Evolutionary conservation across 2,113 vertebrate genomes (phyloP).

Genomic region (Lepus europaeus): DNA sequence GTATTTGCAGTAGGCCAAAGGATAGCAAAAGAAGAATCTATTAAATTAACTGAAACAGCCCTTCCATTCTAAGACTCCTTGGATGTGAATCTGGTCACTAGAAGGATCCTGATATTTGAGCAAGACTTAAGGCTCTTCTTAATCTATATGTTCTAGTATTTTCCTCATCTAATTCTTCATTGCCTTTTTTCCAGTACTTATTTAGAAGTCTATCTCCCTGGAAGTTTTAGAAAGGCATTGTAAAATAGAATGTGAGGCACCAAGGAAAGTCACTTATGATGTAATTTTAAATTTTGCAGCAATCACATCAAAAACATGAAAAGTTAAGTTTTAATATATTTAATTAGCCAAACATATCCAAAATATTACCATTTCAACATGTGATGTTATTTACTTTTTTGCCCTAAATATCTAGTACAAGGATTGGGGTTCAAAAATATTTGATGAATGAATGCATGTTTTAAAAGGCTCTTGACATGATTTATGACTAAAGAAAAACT

Average conservation of each 20-base stretch:
- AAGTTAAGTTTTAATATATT: conserved; percentile 6
- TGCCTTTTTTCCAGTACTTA: not conserved
- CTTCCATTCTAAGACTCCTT: not conserved
- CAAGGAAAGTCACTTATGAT: not conserved
- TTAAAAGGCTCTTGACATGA: not conserved
- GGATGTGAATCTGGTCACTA: conserved; percentile 3
- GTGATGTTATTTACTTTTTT: not conserved
- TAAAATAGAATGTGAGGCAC: not conserved
- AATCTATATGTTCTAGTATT: not conserved
- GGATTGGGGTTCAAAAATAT: conserved; percentile 1
- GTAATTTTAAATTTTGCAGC: not conserved
- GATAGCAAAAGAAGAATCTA: not conserved
- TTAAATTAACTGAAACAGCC: not conserved
- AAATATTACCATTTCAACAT: not conserved
- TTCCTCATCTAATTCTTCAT: not conserved
- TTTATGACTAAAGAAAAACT: not conserved
- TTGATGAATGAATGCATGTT: conserved; percentile 12
- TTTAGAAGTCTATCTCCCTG: not conserved
- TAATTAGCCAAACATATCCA: not conserved
- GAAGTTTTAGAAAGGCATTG: not conserved
- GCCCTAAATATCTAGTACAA: not conserved
- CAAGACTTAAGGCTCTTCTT: not conserved
- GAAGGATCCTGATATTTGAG: not conserved
- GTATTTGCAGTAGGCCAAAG: not conserved
- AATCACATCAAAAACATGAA: not conserved